phyloP scores from a whole-genome alignment of 1,140 invertebrate species.

The Pseudomyrmex gracilis region DNA sequence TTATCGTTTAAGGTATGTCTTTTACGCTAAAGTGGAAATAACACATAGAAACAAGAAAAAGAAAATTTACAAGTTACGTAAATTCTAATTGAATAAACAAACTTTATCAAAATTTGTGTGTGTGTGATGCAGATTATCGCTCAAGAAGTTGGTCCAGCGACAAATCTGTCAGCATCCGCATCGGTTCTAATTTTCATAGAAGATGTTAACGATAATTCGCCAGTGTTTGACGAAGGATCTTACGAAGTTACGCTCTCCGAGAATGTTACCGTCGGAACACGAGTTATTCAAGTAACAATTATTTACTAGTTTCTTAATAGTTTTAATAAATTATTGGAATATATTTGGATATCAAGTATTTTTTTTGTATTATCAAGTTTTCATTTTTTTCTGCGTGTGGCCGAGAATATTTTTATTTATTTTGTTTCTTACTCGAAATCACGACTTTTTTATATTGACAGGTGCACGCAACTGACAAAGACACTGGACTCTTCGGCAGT shows the following conservation, averaged over 20 bases:
- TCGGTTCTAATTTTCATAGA: constrained; percentile 92
- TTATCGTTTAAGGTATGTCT: constrained; percentile 89
- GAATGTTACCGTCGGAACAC: constrained; percentile 91
- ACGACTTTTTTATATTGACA: constrained; percentile 72
- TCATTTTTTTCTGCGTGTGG: background rate
- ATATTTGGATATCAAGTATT: no score
- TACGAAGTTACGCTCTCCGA: constrained; percentile 92
- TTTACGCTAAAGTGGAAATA: background rate
- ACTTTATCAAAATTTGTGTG: background rate
- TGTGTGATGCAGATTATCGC: constrained; percentile 88
- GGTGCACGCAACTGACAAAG: constrained; percentile 90
- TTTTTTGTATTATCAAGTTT: background rate
- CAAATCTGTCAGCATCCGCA: constrained; percentile 90
- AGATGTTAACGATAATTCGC: constrained; percentile 96
- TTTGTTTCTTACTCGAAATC: background rate
- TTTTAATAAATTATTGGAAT: no score
- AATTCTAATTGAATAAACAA: background rate
- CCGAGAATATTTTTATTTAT: no score
- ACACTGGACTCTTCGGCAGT: constrained; percentile 90
- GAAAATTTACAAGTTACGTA: background rate
- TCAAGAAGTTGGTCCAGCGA: constrained; percentile 91
- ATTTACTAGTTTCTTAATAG: no score
- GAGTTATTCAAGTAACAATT: constrained; percentile 91
- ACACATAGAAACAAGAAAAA: background rate
- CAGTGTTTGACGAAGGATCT: constrained; percentile 90